Conservation (phyloP, 2,888 invertebrate species). For the Sphaerolaimus hirsutus region DNA sequence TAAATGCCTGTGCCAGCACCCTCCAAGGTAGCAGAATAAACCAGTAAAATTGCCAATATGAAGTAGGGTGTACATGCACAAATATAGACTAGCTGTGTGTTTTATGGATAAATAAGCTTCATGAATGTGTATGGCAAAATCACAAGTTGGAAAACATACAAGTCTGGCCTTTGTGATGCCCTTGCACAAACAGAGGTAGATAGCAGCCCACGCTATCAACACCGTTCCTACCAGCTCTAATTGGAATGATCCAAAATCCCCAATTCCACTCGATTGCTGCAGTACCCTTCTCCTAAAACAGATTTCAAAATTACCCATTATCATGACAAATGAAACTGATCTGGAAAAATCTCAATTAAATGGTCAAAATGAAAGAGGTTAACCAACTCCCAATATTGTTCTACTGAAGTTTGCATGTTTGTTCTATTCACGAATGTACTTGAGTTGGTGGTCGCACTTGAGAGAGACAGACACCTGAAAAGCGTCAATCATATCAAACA, state of each 20-base stretch:
- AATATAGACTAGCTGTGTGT: slow-evolving; percentile 22
- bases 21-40: slow-evolving; percentile 20
- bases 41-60: slow-evolving; percentile 18
- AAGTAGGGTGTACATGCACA: slow-evolving; percentile 24
- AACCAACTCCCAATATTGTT: slow-evolving; percentile 24
- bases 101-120: not conserved
- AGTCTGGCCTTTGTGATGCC: slow-evolving; percentile 25
- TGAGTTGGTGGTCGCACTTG: too few species aligned
- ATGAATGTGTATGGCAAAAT: not conserved
- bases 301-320: too few species aligned
- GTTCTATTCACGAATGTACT: not conserved
- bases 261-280: slow-evolving; percentile 15
- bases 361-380: not conserved
- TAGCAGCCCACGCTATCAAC: slow-evolving; percentile 18
- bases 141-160: slow-evolving; percentile 7
- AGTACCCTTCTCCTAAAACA: slow-evolving; percentile 19
- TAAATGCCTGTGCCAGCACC: slow-evolving; percentile 12
- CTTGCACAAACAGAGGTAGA: slow-evolving; percentile 25
- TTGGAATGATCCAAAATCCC: slow-evolving; percentile 22
- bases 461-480: too few species aligned
- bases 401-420: slow-evolving; percentile 17
- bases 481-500: too few species aligned
- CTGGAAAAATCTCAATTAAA: too few species aligned
- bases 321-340: too few species aligned
- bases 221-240: slow-evolving; percentile 18